Evolutionary conservation across 2,888 invertebrate genomes (phyloP), one percentile per base, ranked within the genome.

Genomic region (Leucophenga montana): DNA sequence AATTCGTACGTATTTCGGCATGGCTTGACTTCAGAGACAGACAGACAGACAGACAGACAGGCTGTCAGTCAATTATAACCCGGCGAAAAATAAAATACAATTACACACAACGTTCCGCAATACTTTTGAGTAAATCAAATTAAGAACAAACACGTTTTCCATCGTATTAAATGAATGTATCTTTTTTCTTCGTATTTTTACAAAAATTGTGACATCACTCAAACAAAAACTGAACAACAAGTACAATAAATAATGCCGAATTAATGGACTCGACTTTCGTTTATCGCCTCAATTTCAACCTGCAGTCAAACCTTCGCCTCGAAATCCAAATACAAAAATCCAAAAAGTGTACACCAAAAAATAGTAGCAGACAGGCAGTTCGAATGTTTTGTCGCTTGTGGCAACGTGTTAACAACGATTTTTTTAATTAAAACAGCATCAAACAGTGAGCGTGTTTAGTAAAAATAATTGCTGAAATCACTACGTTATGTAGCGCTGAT

Each of bases 191-290:
- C 44, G 44, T 44, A 54, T 16, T 56, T 5, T 1, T 56, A 20
- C 56, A 56, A 56, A 18, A 56, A 56, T 56, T 56, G 56, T 20
- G 56, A 56, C 56, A 56, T 56, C 56, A 56, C 56, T 18, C 56
- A 56, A 18, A 56, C 56, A 46, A 46, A 46, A 46, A 13, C n/a
- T n/a, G n/a, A n/a, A 46, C 1, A 13, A 6, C 46, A 46, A 46
- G 46, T 46, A 46, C 27, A 27, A 27, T 3, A 27, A 2, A 46
- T n/a, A 2, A 46, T n/a, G 46, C 13, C n/a, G 13, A 4, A 13
- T 14, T 46, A 46, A 46, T 46, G 13, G 46, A 46, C 46, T 46
- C n/a, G n/a, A n/a, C n/a, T n/a, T n/a, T n/a, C n/a, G n/a, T n/a
- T n/a, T n/a, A n/a, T n/a, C n/a, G n/a, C n/a, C n/a, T n/a, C 46